phyloP scores from a whole-genome alignment of 2,113 vertebrate genomes.

The Eudyptes chrysolophus region DNA sequence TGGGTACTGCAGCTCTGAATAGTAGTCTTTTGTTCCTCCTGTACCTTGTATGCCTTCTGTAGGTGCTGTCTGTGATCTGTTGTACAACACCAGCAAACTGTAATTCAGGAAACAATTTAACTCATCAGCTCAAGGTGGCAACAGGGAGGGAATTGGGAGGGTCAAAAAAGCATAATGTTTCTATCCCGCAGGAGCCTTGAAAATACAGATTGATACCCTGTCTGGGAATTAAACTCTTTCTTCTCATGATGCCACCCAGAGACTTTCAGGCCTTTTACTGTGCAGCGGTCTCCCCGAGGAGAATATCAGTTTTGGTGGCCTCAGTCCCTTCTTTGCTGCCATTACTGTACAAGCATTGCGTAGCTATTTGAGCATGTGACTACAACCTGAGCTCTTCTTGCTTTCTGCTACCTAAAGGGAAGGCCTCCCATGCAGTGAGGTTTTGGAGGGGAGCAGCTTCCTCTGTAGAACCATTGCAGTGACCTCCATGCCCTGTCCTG shows the following conservation, averaged over 20 bases:
- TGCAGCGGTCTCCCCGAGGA: background rate
- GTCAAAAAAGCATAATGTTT: background rate
- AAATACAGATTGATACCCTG: background rate
- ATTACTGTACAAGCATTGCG: background rate
- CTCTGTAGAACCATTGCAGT: background rate
- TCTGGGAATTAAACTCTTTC: background rate
- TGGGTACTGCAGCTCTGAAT: background rate
- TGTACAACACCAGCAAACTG: background rate
- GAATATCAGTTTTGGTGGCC: background rate
- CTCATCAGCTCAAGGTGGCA: background rate
- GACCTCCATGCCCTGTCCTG: background rate
- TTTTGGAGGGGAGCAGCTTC: background rate
- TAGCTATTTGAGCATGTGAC: background rate
- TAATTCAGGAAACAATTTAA: background rate
- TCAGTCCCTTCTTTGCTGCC: background rate
- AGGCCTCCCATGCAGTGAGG: background rate
- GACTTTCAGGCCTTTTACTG: background rate
- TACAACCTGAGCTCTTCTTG: background rate
- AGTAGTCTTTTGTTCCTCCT: background rate
- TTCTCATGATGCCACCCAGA: background rate
- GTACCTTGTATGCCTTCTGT: background rate
- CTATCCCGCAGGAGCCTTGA: background rate
- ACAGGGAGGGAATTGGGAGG: background rate
- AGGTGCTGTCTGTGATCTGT: background rate
- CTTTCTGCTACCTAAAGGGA: background rate